These are phyloP conservation scores for Sebastes goodei DNA, from an alignment of 2,797 vertebrate species.

Conservation along the genomic window DNA sequence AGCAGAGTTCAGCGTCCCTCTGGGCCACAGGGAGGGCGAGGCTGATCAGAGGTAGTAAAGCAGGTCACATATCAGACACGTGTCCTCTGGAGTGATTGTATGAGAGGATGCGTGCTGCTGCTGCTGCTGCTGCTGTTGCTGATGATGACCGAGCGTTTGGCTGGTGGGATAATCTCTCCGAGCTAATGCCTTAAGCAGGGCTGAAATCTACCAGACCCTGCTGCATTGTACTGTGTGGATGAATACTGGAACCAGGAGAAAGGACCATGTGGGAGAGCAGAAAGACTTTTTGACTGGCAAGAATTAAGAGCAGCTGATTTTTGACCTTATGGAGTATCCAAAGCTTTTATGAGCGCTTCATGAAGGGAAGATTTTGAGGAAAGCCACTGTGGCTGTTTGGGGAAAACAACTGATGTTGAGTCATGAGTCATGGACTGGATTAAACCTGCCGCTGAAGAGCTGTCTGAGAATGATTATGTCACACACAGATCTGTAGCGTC, in stretches of 20 bases:
- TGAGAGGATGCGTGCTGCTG: conserved; percentile 52
- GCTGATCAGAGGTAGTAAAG: conserved; percentile 23
- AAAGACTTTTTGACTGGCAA: background rate
- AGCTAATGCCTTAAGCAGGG: conserved; percentile 70
- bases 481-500: conserved; percentile 8
- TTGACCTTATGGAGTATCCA: background rate
- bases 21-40: background rate
- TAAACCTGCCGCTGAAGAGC: conserved; percentile 17
- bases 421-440: conserved; percentile 27
- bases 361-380: background rate
- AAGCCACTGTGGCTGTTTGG: background rate
- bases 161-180: conserved; percentile 69
- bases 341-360: background rate
- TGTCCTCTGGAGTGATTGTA: conserved; percentile 47
- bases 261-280: background rate
- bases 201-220: conserved; percentile 52
- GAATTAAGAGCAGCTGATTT: background rate
- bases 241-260: conserved; percentile 1
- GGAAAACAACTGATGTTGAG: background rate
- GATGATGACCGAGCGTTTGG: conserved; percentile 16
- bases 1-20: too few relatives aligned
- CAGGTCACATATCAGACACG: conserved; percentile 49
- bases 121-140: conserved; percentile 29
- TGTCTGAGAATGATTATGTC: conserved; percentile 13
- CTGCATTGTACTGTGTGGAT: conserved; percentile 31